Percentiles rank a stretch among this genome's conserved stretches.
phyloP scores from a whole-genome alignment of 2,113 vertebrate species.

The Tachysurus fulvidraco region DNA sequence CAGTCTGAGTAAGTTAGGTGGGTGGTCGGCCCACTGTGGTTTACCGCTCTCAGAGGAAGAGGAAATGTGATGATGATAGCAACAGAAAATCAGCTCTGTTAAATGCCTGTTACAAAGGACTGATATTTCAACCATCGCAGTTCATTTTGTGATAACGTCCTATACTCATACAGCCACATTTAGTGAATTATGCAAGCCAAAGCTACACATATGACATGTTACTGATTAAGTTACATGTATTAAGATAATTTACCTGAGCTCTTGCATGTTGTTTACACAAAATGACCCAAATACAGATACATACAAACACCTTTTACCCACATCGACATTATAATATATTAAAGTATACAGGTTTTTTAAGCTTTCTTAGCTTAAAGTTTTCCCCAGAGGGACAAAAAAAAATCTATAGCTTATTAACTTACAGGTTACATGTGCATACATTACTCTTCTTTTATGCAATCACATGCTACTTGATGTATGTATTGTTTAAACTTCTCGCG shows the following conservation, averaged over 20 bases:
- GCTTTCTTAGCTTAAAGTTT: not conserved
- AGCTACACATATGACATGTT: too few species aligned
- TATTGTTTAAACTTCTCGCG: not conserved
- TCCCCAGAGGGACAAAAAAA: not conserved
- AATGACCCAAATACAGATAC: too few species aligned
- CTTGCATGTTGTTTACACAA: not conserved
- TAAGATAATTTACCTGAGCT: not conserved
- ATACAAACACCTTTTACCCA: not conserved
- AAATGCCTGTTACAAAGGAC: not conserved
- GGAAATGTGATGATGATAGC: constrained; percentile 12
- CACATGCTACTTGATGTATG: not conserved
- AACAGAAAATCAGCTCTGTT: not conserved
- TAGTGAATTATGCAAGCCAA: not conserved
- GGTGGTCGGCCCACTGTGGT: constrained; percentile 31
- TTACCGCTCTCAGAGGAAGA: constrained; percentile 11
- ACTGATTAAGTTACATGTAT: not conserved
- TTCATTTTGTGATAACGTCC: not conserved
- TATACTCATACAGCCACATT: not conserved
- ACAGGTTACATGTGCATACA: not conserved
- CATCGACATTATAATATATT: not conserved
- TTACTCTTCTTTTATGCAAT: not conserved
- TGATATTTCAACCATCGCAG: not conserved
- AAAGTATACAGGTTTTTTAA: not conserved
- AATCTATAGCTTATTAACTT: not conserved
- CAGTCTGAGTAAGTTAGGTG: not conserved